Evolutionary conservation across 2,888 invertebrate species (phyloP).

Genomic region (Lepidochitona cinerea): DNA sequence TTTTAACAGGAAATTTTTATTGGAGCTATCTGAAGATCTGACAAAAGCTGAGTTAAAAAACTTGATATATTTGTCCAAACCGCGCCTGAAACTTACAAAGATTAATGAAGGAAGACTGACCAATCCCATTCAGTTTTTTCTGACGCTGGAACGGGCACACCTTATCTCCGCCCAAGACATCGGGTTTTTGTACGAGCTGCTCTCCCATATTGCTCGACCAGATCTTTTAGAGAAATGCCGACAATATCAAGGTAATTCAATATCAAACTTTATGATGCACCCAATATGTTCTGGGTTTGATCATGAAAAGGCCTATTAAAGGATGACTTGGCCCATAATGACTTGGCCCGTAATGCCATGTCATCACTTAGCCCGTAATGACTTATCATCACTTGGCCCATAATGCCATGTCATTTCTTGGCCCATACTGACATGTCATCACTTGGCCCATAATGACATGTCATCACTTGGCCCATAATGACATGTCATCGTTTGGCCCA

Average conservation of each 20-base stretch:
- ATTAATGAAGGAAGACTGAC: neutral
- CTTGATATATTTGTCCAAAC: constrained; percentile 37
- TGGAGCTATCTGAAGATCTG: constrained; percentile 38
- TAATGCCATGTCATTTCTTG: no score
- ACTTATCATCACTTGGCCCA: no score
- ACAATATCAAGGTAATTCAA: neutral
- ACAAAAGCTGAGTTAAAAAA: constrained; percentile 34
- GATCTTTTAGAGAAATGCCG: neutral
- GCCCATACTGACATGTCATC: no score
- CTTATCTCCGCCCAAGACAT: neutral
- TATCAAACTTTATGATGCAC: no score
- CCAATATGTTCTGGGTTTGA: no score
- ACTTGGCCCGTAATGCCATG: no score
- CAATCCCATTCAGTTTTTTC: neutral
- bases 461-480: no score
- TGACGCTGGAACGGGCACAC: neutral
- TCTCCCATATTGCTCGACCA: neutral
- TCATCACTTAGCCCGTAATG: no score
- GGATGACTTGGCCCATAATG: no score
- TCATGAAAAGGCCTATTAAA: no score
- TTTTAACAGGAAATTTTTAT: constrained; percentile 4
- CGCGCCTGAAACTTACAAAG: neutral
- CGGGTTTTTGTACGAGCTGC: neutral
- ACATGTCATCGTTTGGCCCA: no score
- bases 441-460: no score